Evolutionary conservation across 1,140 invertebrate species (phyloP).

Genomic region (Hyphantria cunea): DNA sequence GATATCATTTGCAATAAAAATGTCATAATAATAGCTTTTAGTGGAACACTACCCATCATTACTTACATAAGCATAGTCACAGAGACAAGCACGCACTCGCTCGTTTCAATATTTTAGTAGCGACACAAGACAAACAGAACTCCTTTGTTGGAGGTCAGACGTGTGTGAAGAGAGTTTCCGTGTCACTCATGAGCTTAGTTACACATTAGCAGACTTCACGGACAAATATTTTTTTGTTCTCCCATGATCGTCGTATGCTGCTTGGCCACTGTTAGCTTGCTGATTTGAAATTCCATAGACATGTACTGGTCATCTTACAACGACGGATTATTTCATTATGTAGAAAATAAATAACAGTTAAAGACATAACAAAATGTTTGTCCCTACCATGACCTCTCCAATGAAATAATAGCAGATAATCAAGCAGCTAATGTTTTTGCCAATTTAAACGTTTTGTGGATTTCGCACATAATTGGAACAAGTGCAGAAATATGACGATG

Average conservation of each 20-base stretch:
- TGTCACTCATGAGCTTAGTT: constrained; percentile 70
- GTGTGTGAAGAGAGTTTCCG: constrained; percentile 79
- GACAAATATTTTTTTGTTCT: constrained; percentile 78
- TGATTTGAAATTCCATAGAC: constrained; percentile 46
- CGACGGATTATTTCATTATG: too few species aligned
- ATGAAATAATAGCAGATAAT: too few species aligned
- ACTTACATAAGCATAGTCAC: constrained; percentile 45
- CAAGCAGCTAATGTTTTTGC: too few species aligned
- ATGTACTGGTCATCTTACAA: too few species aligned
- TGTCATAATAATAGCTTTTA: constrained; percentile 37
- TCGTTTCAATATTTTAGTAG: constrained; percentile 80
- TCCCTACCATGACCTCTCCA: too few species aligned
- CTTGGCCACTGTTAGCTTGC: constrained; percentile 65
- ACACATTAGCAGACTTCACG: constrained; percentile 70
- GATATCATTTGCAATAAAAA: too few species aligned
- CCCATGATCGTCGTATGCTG: constrained; percentile 69
- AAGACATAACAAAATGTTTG: too few species aligned
- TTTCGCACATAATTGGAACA: too few species aligned
- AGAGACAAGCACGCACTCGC: constrained; percentile 63
- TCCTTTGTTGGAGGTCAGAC: constrained; percentile 75
- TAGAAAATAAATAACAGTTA: too few species aligned
- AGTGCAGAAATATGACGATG: too few species aligned
- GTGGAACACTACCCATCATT: constrained; percentile 34
- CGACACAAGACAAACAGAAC: constrained; percentile 74
- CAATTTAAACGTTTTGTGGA: too few species aligned